Conservation (phyloP, 2,113 vertebrate genomes). For the Collichthys lucidus region DNA sequence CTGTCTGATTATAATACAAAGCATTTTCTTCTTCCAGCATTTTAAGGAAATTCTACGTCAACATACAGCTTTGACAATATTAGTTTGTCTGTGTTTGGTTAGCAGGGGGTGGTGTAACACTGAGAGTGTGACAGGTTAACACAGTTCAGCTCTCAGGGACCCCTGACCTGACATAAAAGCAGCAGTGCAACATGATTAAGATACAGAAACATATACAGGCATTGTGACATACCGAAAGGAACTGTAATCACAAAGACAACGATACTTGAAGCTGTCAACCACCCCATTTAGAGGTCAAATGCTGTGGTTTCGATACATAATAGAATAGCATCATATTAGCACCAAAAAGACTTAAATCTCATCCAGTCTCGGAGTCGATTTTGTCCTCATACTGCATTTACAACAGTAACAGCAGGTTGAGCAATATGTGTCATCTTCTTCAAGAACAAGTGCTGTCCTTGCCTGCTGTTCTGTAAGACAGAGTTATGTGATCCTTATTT, state of each 20-base stretch:
- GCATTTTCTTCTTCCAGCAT: no score
- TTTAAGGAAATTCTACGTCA: no score
- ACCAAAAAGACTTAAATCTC: not conserved
- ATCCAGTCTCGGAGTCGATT: not conserved
- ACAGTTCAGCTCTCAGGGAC: not conserved
- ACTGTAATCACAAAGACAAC: not conserved
- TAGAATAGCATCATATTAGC: not conserved
- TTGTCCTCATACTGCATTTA: not conserved
- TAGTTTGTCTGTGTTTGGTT: not conserved
- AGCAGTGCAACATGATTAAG: not conserved
- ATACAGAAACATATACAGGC: no score
- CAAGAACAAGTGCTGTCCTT: constrained; percentile 1
- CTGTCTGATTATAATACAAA: no score
- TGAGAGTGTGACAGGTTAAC: not conserved
- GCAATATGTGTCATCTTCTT: constrained; percentile 19
- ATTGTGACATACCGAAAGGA: not conserved
- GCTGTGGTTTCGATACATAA: not conserved
- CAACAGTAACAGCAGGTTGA: constrained; percentile 9
- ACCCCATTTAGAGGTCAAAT: constrained; percentile 9
- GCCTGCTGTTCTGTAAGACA: constrained; percentile 28
- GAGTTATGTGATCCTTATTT: constrained; percentile 8
- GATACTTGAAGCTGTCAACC: not conserved
- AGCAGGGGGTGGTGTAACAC: constrained; percentile 16
- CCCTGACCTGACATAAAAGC: not conserved
- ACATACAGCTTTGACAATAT: not conserved